phyloP scores from a whole-genome alignment of 1,140 invertebrate species.

The Laupala kohalensis region DNA sequence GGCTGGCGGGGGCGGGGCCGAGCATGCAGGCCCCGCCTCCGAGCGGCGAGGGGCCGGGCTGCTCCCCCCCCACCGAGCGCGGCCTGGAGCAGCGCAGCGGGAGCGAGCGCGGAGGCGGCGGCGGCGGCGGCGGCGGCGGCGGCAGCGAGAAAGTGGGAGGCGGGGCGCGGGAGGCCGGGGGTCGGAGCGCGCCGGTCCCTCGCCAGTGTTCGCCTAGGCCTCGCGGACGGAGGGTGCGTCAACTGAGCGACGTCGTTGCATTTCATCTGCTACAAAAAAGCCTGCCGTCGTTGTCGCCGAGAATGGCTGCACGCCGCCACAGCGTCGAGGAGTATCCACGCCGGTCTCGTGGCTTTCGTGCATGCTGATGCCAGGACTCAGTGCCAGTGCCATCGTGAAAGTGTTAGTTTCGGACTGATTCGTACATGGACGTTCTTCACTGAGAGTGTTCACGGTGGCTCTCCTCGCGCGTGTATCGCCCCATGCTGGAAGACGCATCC shows the following conservation, averaged over 20 bases:
- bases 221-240: not conserved
- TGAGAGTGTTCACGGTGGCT: not conserved
- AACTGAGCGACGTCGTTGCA: not conserved
- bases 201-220: not conserved
- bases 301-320: not conserved
- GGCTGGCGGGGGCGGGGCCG: not conserved
- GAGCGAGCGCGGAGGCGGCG: not conserved
- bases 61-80: not conserved
- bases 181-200: not conserved
- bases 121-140: not conserved
- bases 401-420: not conserved
- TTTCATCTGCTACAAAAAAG: not conserved
- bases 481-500: constrained; percentile 5
- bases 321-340: not conserved
- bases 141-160: too few species aligned
- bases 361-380: not conserved
- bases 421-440: not conserved
- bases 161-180: not conserved
- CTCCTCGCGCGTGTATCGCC: not conserved
- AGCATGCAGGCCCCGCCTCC: not conserved
- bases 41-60: not conserved
- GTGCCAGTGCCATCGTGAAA: not conserved
- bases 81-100: not conserved
- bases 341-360: not conserved
- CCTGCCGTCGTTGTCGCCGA: not conserved